Percentiles rank a stretch among this genome's conserved stretches.
phyloP scores from a whole-genome alignment of 2,797 vertebrate genomes.

The Lagorchestes hirsutus region DNA sequence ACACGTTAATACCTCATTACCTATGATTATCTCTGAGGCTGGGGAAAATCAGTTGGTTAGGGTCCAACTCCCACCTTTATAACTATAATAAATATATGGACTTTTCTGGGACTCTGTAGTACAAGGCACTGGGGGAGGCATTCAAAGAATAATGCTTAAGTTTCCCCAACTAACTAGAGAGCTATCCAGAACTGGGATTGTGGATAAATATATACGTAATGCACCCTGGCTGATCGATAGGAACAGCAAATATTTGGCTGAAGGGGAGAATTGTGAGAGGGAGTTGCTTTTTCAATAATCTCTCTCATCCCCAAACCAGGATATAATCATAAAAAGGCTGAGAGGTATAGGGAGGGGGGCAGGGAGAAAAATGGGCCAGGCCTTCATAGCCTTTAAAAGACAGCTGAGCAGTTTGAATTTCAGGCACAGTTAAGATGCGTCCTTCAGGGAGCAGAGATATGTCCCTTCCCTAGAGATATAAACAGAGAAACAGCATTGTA shows the following conservation, averaged over 20 bases:
- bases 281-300: neutral
- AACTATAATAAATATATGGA: neutral
- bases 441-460: neutral
- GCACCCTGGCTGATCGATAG: neutral
- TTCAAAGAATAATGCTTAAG: neutral
- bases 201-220: neutral
- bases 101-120: neutral
- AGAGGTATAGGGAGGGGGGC: neutral
- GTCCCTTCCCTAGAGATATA: neutral
- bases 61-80: neutral
- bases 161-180: neutral
- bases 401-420: neutral
- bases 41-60: neutral
- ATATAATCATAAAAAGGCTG: neutral
- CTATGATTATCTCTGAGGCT: neutral
- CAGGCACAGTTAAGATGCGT: neutral
- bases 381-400: neutral
- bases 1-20: neutral
- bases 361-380: neutral
- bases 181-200: neutral
- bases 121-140: neutral
- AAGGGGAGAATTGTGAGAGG: neutral
- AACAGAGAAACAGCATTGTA: neutral
- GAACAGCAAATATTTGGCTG: neutral
- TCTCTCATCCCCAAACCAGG: neutral